These are phyloP conservation scores for Ephialtes manifestator DNA, from an alignment of 2,888 invertebrate species.

Conservation along the genomic window DNA sequence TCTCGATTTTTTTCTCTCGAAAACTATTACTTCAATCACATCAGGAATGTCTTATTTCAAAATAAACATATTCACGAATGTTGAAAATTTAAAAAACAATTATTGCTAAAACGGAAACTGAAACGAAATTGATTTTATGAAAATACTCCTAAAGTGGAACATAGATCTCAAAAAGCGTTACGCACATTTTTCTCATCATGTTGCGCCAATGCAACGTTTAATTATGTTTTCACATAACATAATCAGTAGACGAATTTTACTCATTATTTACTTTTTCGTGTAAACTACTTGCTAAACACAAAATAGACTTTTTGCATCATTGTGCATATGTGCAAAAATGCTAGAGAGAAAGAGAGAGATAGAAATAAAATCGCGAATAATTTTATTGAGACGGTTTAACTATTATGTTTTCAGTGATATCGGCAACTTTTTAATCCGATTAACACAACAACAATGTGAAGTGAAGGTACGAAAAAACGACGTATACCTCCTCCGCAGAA, in stretches of 20 bases:
- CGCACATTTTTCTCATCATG: too few species aligned
- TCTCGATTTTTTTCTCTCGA: too few species aligned
- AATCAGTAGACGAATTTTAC: too few species aligned
- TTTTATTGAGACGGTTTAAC: constrained; percentile 51
- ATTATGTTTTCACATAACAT: not conserved
- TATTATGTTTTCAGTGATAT: constrained; percentile 26
- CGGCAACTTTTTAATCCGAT: constrained; percentile 44
- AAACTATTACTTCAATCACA: too few species aligned
- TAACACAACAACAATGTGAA: constrained; percentile 49
- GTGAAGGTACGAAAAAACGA: constrained; percentile 68
- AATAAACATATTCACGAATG: too few species aligned
- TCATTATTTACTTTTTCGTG: not conserved
- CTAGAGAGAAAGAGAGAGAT: constrained; percentile 18
- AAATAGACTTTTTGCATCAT: not conserved
- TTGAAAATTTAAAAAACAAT: too few species aligned
- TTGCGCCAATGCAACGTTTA: not conserved
- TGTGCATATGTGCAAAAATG: not conserved
- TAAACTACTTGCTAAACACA: not conserved
- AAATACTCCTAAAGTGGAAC: too few species aligned
- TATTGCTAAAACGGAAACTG: too few species aligned
- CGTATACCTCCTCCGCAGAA: constrained; percentile 84
- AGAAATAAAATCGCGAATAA: constrained; percentile 25
- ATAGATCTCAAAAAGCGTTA: too few species aligned
- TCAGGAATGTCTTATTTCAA: too few species aligned
- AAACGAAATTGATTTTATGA: too few species aligned